These are phyloP conservation scores for Tetragonula clypearis DNA, from an alignment of 1,140 invertebrate species.

Conservation along the genomic window DNA sequence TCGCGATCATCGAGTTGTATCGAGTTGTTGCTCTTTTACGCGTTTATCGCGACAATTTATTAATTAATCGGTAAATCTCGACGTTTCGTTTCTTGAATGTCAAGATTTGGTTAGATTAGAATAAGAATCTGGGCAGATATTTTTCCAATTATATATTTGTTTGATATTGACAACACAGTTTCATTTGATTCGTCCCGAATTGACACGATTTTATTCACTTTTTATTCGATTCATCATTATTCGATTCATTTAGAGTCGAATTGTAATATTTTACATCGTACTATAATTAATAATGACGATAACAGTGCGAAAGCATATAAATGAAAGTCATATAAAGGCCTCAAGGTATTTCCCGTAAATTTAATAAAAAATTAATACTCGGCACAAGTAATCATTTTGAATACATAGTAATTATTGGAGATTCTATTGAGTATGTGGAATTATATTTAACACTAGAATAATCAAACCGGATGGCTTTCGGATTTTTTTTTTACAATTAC, in stretches of 20 bases:
- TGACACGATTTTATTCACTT: no score
- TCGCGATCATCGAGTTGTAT: constrained; percentile 31
- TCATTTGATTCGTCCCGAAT: neutral
- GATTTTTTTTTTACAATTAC: no score
- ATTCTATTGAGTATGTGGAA: no score
- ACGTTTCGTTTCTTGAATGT: neutral
- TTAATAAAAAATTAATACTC: no score
- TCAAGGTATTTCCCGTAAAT: no score
- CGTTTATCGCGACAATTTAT: constrained; percentile 10
- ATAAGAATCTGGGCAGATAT: neutral
- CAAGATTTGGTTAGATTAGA: neutral
- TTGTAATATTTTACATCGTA: neutral
- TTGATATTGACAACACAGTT: neutral
- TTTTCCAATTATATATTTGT: neutral
- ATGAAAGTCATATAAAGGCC: no score
- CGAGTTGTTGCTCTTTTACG: constrained; percentile 5
- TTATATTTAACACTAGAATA: no score
- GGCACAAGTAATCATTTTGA: no score
- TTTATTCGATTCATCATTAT: neutral
- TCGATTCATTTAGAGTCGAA: neutral
- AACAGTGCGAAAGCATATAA: no score
- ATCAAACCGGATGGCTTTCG: no score
- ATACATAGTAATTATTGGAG: no score
- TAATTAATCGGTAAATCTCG: constrained; percentile 10
- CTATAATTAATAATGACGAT: no score